These are phyloP conservation scores for Perca flavescens DNA, from an alignment of 2,113 vertebrate genomes.

Conservation along the genomic window DNA sequence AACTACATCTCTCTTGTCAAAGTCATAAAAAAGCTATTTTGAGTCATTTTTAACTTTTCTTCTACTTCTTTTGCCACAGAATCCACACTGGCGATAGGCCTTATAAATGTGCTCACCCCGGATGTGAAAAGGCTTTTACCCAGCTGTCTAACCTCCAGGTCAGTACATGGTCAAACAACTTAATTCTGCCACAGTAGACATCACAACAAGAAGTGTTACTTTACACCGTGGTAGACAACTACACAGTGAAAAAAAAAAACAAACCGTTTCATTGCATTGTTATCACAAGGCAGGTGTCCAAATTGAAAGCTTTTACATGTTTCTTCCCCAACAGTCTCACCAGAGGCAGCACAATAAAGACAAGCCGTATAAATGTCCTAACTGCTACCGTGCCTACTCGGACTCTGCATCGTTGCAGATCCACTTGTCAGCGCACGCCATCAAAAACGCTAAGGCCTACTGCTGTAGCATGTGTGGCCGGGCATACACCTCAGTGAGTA, in stretches of 20 bases:
- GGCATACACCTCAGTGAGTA: constrained; percentile 98
- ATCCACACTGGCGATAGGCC: constrained; percentile 88
- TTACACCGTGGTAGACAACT: not conserved
- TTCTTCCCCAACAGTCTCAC: constrained; percentile 88
- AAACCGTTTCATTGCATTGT: not conserved
- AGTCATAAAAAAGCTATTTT: not conserved
- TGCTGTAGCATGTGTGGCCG: constrained; percentile 99
- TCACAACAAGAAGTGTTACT: not conserved
- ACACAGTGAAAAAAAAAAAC: not conserved
- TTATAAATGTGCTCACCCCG: constrained; percentile 88
- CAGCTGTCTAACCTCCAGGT: constrained; percentile 88
- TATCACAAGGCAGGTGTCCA: not conserved
- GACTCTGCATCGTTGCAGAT: constrained; percentile 99
- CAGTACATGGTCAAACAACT: constrained; percentile 11
- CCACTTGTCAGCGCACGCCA: constrained; percentile 96
- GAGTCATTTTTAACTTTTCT: not conserved
- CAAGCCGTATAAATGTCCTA: constrained; percentile 99
- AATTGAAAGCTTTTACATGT: not conserved
- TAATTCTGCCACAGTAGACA: not conserved
- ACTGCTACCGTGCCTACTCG: constrained; percentile 98
- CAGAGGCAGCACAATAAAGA: constrained; percentile 99
- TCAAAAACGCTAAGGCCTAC: constrained; percentile 99
- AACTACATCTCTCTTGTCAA: not conserved
- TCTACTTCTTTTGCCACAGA: constrained; percentile 61
- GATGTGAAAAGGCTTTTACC: constrained; percentile 88